Conservation (phyloP, 2,888 invertebrate species). For the Seira sanloemensis region DNA sequence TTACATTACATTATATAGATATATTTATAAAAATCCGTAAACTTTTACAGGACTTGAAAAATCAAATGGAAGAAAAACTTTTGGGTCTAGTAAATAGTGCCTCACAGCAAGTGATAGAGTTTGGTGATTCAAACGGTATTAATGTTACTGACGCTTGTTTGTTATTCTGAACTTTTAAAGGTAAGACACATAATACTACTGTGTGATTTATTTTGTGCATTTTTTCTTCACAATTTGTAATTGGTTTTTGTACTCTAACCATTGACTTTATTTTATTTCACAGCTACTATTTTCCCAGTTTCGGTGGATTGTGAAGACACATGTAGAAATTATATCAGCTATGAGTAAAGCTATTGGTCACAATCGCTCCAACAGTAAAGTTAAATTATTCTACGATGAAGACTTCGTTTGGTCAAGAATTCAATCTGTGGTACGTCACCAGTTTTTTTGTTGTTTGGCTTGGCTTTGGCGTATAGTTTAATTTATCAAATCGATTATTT, state of each 20-base stretch:
- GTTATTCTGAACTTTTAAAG: constrained; percentile 66
- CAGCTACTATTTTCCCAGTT: constrained; percentile 89
- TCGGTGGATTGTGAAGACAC: constrained; percentile 87
- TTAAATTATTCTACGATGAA: constrained; percentile 80
- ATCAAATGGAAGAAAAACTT: constrained; percentile 88
- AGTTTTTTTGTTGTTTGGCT: constrained; percentile 25
- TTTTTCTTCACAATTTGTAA: not conserved
- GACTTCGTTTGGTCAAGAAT: constrained; percentile 93
- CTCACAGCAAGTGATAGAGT: constrained; percentile 85
- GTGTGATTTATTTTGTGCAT: not conserved
- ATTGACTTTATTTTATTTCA: too few relatives aligned
- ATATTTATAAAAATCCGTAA: constrained; percentile 11
- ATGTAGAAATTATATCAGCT: constrained; percentile 80
- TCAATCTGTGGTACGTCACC: constrained; percentile 86
- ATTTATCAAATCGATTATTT: constrained; percentile 8
- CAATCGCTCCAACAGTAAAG: constrained; percentile 49
- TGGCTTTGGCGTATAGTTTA: too few relatives aligned
- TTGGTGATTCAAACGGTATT: constrained; percentile 75
- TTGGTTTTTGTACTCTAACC: not conserved
- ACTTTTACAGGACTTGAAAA: constrained; percentile 83
- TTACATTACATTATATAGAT: too few relatives aligned
- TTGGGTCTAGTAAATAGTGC: constrained; percentile 87
- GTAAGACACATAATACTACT: constrained; percentile 19
- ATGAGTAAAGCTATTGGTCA: constrained; percentile 80
- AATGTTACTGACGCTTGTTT: constrained; percentile 65